Evolutionary conservation across 2,888 invertebrate species (phyloP).

Genomic region (Thera britannica): DNA sequence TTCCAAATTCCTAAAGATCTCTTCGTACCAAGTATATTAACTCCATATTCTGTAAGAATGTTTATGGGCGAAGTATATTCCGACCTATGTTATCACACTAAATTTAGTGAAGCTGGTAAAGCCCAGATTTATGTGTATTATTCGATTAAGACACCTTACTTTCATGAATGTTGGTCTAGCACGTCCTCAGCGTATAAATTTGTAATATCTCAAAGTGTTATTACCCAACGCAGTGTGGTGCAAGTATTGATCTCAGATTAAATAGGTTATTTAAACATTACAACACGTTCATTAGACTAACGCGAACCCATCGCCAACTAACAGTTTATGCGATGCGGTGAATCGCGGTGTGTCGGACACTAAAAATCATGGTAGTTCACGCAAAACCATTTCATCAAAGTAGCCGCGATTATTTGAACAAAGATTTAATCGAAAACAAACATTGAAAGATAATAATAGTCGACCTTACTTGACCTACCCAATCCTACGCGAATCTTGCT

Average conservation of each 20-base stretch:
- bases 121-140: constrained; percentile 36
- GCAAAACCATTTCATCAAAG: constrained; percentile 26
- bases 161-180: constrained; percentile 21
- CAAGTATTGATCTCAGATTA: constrained; percentile 51
- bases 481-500: constrained; percentile 15
- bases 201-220: constrained; percentile 40
- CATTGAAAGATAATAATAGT: constrained; percentile 17
- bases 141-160: constrained; percentile 22
- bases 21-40: no score
- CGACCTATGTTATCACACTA: no score
- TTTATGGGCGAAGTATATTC: no score
- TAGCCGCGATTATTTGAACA: constrained; percentile 13
- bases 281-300: constrained; percentile 55
- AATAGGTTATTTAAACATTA: constrained; percentile 67
- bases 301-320: constrained; percentile 45
- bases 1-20: no score
- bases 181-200: constrained; percentile 38
- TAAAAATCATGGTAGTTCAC: constrained; percentile 29
- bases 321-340: constrained; percentile 45
- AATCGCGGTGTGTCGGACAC: constrained; percentile 24
- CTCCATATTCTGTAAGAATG: no score
- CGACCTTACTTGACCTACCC: constrained; percentile 30
- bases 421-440: constrained; percentile 20
- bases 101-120: constrained; percentile 32
- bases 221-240: constrained; percentile 42